These are phyloP conservation scores for Reticulitermes speratus DNA, from an alignment of 1,140 invertebrate genomes.

Conservation along the genomic window DNA sequence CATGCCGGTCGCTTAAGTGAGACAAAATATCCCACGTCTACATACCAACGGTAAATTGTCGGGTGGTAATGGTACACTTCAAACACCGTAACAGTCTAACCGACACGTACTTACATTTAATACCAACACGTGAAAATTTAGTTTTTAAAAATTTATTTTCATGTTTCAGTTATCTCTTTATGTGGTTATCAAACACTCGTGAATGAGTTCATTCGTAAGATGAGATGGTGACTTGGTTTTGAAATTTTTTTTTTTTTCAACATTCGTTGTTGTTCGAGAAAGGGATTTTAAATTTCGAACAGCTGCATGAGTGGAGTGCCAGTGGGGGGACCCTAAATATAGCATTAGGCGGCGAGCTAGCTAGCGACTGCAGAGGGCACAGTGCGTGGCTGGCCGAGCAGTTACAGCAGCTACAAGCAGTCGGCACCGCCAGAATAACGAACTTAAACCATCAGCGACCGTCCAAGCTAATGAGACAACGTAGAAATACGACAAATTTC, in stretches of 20 bases:
- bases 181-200: background rate
- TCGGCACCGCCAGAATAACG: background rate
- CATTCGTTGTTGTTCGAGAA: constrained; percentile 10
- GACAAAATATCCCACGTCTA: constrained; percentile 16
- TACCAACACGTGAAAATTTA: background rate
- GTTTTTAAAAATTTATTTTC: background rate
- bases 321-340: constrained; percentile 14
- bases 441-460: background rate
- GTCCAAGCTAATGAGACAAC: background rate
- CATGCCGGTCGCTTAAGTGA: background rate
- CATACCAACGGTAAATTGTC: background rate
- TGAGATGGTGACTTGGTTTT: background rate
- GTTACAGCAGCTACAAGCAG: background rate
- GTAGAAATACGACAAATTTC: no score
- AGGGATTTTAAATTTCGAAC: constrained; percentile 19
- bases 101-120: background rate
- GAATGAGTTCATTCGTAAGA: background rate
- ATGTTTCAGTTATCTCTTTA: background rate
- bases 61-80: background rate
- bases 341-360: background rate
- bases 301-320: background rate
- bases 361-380: background rate
- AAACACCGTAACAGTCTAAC: background rate
- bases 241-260: background rate
- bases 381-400: background rate